phyloP scores from a whole-genome alignment of 2,797 vertebrate genomes.

The Pygocentrus nattereri region DNA sequence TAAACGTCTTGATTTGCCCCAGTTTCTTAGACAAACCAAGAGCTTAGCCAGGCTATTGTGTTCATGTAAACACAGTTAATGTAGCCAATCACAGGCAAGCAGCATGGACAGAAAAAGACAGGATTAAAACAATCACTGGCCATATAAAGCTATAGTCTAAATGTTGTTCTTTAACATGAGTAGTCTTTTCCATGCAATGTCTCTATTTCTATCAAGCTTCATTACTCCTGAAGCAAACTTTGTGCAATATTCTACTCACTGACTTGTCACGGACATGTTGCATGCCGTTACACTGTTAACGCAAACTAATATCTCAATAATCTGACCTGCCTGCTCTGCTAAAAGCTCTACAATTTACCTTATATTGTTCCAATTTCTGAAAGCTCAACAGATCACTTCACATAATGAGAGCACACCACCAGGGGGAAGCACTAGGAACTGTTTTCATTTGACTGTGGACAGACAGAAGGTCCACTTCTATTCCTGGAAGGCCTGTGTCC shows the following conservation, averaged over 20 bases:
- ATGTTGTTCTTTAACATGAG: not conserved
- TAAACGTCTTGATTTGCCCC: too few relatives aligned
- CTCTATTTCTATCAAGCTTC: not conserved
- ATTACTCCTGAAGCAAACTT: not conserved
- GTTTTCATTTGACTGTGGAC: not conserved
- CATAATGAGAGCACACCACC: not conserved
- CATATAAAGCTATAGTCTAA: not conserved
- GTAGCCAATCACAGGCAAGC: not conserved
- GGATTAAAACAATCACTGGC: not conserved
- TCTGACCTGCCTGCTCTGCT: not conserved
- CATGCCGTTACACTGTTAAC: not conserved
- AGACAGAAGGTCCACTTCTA: not conserved
- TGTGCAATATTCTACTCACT: not conserved
- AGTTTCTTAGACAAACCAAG: too few relatives aligned
- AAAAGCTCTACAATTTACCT: not conserved
- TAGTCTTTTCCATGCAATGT: not conserved
- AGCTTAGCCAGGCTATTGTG: too few relatives aligned
- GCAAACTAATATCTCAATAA: not conserved
- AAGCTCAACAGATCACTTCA: not conserved
- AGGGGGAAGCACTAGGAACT: not conserved
- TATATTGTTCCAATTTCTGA: not conserved
- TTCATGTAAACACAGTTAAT: too few relatives aligned
- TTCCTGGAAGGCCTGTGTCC: not conserved
- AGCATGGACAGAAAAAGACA: not conserved
- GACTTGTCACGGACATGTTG: not conserved